Conservation (phyloP, 2,888 invertebrate genomes). For the Tolmerus cingulatus region DNA sequence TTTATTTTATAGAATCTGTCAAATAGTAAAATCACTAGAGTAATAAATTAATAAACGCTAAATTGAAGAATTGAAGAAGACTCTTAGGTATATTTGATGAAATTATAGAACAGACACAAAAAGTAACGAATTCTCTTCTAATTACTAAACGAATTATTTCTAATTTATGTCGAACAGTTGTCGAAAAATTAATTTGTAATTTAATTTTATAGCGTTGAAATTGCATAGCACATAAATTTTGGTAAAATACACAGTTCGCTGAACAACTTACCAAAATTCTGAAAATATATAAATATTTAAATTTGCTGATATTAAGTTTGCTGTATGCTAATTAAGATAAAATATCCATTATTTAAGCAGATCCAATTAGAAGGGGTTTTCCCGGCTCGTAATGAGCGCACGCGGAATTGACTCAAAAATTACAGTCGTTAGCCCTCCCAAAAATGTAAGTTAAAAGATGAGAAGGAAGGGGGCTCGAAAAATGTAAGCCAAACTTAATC, state of each 20-base stretch:
- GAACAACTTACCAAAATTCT: not conserved
- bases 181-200: not conserved
- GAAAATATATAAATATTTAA: not conserved
- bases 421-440: constrained; percentile 19
- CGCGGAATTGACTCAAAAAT: not conserved
- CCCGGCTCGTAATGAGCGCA: not conserved
- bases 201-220: not conserved
- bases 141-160: not conserved
- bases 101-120: too few species aligned
- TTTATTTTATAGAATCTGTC: too few species aligned
- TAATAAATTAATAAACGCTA: too few species aligned
- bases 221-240: not conserved
- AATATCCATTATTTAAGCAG: not conserved
- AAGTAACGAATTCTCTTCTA: not conserved
- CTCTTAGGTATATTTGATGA: not conserved
- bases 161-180: not conserved
- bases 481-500: constrained; percentile 12
- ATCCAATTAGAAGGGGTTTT: constrained; percentile 6
- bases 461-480: not conserved
- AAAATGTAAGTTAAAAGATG: not conserved
- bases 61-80: too few species aligned
- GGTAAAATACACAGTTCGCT: not conserved
- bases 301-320: not conserved
- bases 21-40: too few species aligned
- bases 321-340: not conserved